Base-by-base conservation (phyloP, 2,888 invertebrate genomes). In the Habroteleia sp. region DNA sequence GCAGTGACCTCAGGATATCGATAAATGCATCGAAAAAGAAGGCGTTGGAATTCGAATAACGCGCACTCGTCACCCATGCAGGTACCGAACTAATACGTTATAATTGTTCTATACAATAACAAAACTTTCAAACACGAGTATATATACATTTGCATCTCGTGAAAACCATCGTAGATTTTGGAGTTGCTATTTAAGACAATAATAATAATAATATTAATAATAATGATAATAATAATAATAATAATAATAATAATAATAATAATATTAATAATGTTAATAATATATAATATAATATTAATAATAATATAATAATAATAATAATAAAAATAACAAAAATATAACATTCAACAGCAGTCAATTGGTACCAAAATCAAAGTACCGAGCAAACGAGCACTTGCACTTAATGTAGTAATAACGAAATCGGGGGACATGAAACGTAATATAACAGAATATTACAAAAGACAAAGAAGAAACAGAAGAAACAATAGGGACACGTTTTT, bases 291-390 rank as follows among this genome's bases (percentile, higher is more conserved):
- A 65, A 48, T 39, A 74, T 35, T 56, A 46, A 58, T 68, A 68
- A 58, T 68, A 69, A 58, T 71, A 58, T 35, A 66, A 58, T 68
- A 69, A 74, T 74, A 65, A 66, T 74, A n/a, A 74, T 80, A 83
- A 82, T 80, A 83, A 83, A 82, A 83, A 85, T 86, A 87, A 87
- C 86, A 87, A 87, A 87, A 87, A 87, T 86, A 85, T 86, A 87
- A 87, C 86, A 87, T 87, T 75, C 83, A 87, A 87, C 85, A 86
- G 86, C 84, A 85, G 83, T 85, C 82, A 81, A 83, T 81, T 80
- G 50, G 78, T 81, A 80, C 83, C 81, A 82, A 81, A 73, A 77
- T 68, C 68, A 69, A 80, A 78, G 77, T 77, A 79, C 81, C 71
- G 68, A 68, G 74, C 77, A 72, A 78, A 81, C 52, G 68, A 68